Conservation (phyloP, 2,888 invertebrate species). For the Phyllotreta striolata region DNA sequence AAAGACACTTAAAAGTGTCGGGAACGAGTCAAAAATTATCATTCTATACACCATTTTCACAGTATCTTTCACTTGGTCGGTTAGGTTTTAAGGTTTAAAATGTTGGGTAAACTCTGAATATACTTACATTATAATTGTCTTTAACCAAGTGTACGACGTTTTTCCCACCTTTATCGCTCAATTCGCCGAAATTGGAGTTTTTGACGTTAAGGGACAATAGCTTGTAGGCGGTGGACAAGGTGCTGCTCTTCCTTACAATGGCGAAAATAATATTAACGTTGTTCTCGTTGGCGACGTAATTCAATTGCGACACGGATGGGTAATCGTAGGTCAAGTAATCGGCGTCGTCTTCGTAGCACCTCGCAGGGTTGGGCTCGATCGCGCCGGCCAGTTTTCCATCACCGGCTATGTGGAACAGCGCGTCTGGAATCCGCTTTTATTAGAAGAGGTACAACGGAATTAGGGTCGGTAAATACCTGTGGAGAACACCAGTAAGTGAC, state of each 20-base stretch:
- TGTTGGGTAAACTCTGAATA: background rate
- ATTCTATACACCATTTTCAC: too few species aligned
- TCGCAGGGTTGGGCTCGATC: conserved; percentile 74
- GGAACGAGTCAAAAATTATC: too few species aligned
- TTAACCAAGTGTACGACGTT: conserved; percentile 75
- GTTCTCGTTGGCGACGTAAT: conserved; percentile 69
- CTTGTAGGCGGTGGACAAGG: conserved; percentile 60
- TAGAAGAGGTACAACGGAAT: too few species aligned
- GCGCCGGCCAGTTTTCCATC: conserved; percentile 78
- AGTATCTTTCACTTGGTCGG: too few species aligned
- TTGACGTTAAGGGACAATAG: conserved; percentile 68
- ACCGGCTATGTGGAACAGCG: conserved; percentile 78
- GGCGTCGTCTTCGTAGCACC: conserved; percentile 69
- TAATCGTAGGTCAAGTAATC: conserved; percentile 72
- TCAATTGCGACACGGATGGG: conserved; percentile 77
- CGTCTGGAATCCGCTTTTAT: conserved; percentile 51
- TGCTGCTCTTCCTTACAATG: conserved; percentile 60
- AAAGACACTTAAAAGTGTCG: too few species aligned
- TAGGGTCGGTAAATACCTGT: conserved; percentile 61
- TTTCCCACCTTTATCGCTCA: conserved; percentile 70
- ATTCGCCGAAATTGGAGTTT: conserved; percentile 71
- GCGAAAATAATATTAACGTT: conserved; percentile 83
- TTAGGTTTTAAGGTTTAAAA: conserved; percentile 7
- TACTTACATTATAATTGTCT: conserved; percentile 71
- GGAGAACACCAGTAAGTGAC: conserved; percentile 77